Evolutionary conservation across 2,888 invertebrate species (phyloP), one percentile per base, ranked within the genome.

Genomic region (Atethmia centrago): DNA sequence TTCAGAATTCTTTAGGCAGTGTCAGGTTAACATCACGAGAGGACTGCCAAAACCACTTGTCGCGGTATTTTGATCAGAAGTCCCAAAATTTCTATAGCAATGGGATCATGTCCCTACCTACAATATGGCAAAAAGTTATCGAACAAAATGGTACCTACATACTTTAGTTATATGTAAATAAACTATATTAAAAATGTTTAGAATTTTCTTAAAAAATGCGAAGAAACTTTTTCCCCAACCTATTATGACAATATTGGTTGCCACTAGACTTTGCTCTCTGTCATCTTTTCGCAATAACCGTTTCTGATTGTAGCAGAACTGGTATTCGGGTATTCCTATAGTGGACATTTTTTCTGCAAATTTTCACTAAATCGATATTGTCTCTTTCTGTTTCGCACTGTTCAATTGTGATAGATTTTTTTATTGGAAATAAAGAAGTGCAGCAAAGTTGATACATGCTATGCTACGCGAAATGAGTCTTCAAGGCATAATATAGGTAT

Each of bases 341-440:
- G 79, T 83, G 76, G 78, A 85, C 72, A 81, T 79, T 82, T 87
- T 86, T 89, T 90, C 85, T 84, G 84, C 79, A 78, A 74, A 85
- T 87, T 88, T 89, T 89, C 85, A 83, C 85, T 81, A 80, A 85
- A 86, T 87, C 73, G 69, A 82, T 86, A 77, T 77, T 82, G 58
- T 21, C 19, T 25, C 25, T 64, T 49, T 65, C 19, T 10, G n/a
- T 51, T 47, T 40, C 25, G 21, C 31, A 47, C 9, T 21, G 12
- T 49, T 51, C n/a, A 36, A 36, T 51, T 77, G 25, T 56, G n/a
- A 45, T 31, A 58, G 10, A 28, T 58, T 28, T 42, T 36, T 28
- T 28, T 3, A 56, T 56, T 56, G 16, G 12, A 45, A 40, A 40
- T n/a, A 7, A 9, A 51, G n/a, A 55, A 61, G 21, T 45, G 21